Evolutionary conservation across 2,888 invertebrate species (phyloP).

Genomic region (Ophioninae sp.): DNA sequence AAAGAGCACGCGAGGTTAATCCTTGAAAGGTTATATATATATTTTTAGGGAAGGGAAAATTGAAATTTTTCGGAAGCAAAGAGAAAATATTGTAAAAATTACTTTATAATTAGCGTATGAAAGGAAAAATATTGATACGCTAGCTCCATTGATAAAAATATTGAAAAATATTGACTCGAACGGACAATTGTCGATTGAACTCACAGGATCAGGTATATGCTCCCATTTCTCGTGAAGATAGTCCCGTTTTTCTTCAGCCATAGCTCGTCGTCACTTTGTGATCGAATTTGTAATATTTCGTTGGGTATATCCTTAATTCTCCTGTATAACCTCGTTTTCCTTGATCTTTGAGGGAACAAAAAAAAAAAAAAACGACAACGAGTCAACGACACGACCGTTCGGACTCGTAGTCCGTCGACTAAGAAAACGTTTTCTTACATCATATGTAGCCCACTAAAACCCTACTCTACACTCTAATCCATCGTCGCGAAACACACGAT

Average conservation of each 20-base stretch:
- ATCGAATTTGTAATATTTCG: not conserved
- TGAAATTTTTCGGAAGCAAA: not conserved
- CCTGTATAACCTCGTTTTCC: not conserved
- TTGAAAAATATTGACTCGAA: too few species aligned
- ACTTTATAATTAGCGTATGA: too few species aligned
- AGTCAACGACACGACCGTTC: conserved; percentile 61
- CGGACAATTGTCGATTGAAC: conserved; percentile 64
- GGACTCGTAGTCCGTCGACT: conserved; percentile 64
- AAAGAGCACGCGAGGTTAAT: not conserved
- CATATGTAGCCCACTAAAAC: conserved; percentile 57
- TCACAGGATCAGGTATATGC: conserved; percentile 75
- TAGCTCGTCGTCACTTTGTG: conserved; percentile 50
- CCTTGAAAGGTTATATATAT: not conserved
- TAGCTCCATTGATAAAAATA: too few species aligned
- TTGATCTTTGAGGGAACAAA: conserved; percentile 12
- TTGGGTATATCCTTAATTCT: conserved; percentile 10
- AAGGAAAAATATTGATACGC: not conserved
- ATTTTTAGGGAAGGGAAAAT: not conserved
- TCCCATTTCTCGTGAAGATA: conserved; percentile 78
- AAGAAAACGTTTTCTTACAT: conserved; percentile 66
- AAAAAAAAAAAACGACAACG: conserved; percentile 26
- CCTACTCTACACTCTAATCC: conserved; percentile 37
- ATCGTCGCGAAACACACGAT: conserved; percentile 64
- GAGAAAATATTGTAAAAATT: not conserved
- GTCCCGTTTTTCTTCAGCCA: conserved; percentile 75